Evolutionary conservation across 1,140 invertebrate species (phyloP).

Genomic region (Sinonovacula constricta): DNA sequence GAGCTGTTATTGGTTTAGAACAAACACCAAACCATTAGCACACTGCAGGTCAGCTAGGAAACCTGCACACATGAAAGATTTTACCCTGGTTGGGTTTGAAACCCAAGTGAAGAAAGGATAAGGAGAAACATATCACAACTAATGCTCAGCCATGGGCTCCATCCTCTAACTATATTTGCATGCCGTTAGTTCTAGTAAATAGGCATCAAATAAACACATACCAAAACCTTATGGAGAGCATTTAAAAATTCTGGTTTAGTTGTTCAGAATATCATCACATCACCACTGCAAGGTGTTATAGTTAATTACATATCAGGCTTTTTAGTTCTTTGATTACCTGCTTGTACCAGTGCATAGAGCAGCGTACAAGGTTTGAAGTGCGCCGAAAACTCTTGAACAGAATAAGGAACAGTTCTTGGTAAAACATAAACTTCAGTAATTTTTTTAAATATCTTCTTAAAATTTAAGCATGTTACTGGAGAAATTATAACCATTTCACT

Average conservation of each 20-base stretch:
- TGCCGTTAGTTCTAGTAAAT: too few species aligned
- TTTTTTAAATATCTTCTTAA: background rate
- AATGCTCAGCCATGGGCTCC: too few species aligned
- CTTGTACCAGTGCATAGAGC: conserved; percentile 37
- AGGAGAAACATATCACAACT: too few species aligned
- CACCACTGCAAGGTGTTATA: background rate
- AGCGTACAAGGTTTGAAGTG: conserved; percentile 18
- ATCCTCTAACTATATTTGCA: too few species aligned
- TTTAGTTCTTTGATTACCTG: conserved; percentile 36
- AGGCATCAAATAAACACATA: background rate
- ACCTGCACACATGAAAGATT: too few species aligned
- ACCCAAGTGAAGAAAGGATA: too few species aligned
- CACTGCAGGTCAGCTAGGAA: too few species aligned
- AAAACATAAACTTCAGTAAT: background rate
- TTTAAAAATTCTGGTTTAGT: background rate
- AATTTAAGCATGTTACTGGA: background rate
- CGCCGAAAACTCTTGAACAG: background rate
- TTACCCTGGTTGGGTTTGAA: too few species aligned
- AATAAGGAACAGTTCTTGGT: background rate
- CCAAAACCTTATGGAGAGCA: too few species aligned
- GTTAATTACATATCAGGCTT: background rate
- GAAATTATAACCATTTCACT: background rate
- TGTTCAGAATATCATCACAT: background rate
- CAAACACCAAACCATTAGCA: too few species aligned
- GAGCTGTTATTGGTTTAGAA: too few species aligned